phyloP scores from a whole-genome alignment of 2,797 vertebrate species.

The Dryobates pubescens region DNA sequence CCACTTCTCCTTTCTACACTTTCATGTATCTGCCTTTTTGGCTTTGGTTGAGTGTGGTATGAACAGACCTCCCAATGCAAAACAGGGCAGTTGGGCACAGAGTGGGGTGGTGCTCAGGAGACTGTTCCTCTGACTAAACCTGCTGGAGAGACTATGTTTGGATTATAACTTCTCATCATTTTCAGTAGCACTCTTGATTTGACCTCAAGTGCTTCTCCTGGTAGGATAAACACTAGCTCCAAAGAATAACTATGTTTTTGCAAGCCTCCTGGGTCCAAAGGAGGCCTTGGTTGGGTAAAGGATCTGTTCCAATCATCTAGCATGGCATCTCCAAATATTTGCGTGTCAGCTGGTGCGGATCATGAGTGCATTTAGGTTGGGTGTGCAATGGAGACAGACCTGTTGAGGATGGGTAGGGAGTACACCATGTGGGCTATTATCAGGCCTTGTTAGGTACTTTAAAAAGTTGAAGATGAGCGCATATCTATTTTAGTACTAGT shows the following conservation, averaged over 20 bases:
- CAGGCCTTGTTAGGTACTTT: background rate
- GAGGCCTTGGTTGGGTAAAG: background rate
- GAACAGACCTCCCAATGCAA: background rate
- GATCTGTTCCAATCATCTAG: background rate
- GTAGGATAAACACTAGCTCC: background rate
- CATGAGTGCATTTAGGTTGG: background rate
- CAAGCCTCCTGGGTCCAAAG: background rate
- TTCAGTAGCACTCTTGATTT: background rate
- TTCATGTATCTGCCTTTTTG: background rate
- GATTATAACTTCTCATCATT: background rate
- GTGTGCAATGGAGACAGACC: background rate
- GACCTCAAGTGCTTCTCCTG: background rate
- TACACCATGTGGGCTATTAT: background rate
- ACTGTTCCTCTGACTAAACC: background rate
- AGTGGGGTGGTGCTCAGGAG: fast-evolving
- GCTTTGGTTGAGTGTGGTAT: background rate
- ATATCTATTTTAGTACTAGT: background rate
- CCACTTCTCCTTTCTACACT: background rate
- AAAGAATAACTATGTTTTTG: background rate
- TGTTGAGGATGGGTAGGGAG: background rate
- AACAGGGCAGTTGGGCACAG: background rate
- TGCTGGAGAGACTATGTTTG: background rate
- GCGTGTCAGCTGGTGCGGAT: fast-evolving
- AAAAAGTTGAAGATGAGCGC: background rate
- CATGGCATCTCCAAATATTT: background rate